These are phyloP conservation scores for Melikaiella ostensackeni DNA, from an alignment of 2,888 invertebrate genomes.

Conservation along the genomic window DNA sequence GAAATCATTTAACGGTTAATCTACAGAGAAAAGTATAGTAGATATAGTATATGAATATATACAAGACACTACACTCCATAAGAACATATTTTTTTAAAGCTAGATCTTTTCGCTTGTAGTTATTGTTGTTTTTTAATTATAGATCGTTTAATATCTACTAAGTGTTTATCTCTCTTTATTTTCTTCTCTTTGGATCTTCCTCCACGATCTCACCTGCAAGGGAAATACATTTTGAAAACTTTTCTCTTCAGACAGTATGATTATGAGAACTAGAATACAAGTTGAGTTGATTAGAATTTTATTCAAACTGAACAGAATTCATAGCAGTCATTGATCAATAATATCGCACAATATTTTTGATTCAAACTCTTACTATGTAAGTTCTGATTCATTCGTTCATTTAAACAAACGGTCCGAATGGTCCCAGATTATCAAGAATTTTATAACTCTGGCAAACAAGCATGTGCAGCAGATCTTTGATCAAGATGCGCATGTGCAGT, in stretches of 20 bases:
- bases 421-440: no score
- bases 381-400: no score
- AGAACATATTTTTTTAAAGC: slow-evolving; percentile 74
- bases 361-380: no score
- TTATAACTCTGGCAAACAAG: no score
- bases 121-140: slow-evolving; percentile 64
- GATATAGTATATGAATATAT: slow-evolving; percentile 74
- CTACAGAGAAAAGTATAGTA: slow-evolving; percentile 72
- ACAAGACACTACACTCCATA: slow-evolving; percentile 76
- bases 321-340: no score
- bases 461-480: background rate
- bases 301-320: no score
- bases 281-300: no score
- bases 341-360: no score
- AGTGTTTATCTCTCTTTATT: slow-evolving; percentile 55
- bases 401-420: no score
- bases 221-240: slow-evolving; percentile 5
- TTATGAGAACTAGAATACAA: no score
- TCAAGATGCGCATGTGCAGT: background rate
- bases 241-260: background rate
- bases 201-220: slow-evolving; percentile 44
- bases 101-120: slow-evolving; percentile 70
- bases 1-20: slow-evolving; percentile 65
- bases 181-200: slow-evolving; percentile 45
- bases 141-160: slow-evolving; percentile 61